Evolutionary conservation across 2,113 vertebrate genomes (phyloP).

Genomic region (Paramormyrops kingsleyae): DNA sequence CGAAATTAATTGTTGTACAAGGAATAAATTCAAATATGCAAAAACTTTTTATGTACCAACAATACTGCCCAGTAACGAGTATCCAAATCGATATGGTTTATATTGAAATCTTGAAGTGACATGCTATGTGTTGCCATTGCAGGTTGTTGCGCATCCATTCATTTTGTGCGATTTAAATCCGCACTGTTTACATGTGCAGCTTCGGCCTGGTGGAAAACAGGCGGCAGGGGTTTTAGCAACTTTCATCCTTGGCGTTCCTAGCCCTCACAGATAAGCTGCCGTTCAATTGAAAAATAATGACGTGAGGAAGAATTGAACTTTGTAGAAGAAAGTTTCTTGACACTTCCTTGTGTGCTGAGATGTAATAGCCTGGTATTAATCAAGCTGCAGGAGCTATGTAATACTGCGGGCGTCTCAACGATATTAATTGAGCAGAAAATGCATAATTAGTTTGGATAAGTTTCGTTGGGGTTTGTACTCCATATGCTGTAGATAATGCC

Average conservation of each 20-base stretch:
- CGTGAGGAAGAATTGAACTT: constrained; percentile 16
- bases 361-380: constrained; percentile 52
- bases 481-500: constrained; percentile 3
- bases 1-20: background rate
- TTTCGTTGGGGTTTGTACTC: background rate
- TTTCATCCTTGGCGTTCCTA: background rate
- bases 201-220: background rate
- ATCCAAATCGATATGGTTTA: background rate
- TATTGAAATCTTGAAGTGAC: background rate
- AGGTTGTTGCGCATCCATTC: background rate
- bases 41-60: background rate
- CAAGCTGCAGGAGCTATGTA: constrained; percentile 52
- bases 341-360: constrained; percentile 25
- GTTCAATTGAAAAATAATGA: background rate
- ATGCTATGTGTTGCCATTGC: background rate
- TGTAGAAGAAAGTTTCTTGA: constrained; percentile 42
- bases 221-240: background rate
- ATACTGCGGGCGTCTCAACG: constrained; percentile 48
- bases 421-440: constrained; percentile 54
- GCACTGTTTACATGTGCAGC: background rate
- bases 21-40: background rate
- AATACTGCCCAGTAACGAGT: background rate
- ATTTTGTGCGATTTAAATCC: background rate
- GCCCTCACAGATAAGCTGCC: background rate
- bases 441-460: constrained; percentile 53